These are phyloP conservation scores for Serrognathus titanus DNA, from an alignment of 2,888 invertebrate species.

Conservation along the genomic window DNA sequence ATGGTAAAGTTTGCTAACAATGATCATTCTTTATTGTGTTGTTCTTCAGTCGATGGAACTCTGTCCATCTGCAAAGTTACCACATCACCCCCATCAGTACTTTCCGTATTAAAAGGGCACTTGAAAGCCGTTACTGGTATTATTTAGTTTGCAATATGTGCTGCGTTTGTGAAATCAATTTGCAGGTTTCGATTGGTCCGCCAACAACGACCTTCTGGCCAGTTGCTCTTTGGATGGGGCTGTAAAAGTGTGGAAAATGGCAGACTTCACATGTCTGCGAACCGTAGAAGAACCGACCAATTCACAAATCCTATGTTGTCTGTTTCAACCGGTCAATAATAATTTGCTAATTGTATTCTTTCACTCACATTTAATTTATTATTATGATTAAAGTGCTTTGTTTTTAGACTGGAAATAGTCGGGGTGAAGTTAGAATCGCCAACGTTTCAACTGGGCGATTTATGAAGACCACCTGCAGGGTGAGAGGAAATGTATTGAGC, in stretches of 20 bases:
- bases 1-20: constrained; percentile 83
- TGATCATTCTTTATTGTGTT: constrained; percentile 74
- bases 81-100: constrained; percentile 67
- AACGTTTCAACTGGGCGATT: constrained; percentile 85
- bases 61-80: constrained; percentile 78
- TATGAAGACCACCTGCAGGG: constrained; percentile 58
- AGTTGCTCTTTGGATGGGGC: constrained; percentile 73
- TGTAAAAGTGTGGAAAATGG: constrained; percentile 64
- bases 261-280: constrained; percentile 60
- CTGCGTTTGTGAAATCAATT: constrained; percentile 13
- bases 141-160: neutral
- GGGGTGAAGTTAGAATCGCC: constrained; percentile 71
- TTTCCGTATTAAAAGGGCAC: constrained; percentile 72
- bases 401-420: constrained; percentile 64
- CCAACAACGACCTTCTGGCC: constrained; percentile 78
- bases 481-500: constrained; percentile 63
- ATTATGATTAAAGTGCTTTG: neutral
- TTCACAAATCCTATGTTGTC: constrained; percentile 66
- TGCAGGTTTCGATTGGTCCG: constrained; percentile 78
- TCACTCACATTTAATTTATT: neutral
- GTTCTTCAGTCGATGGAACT: constrained; percentile 74
- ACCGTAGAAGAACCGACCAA: constrained; percentile 61
- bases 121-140: constrained; percentile 69
- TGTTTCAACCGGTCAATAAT: constrained; percentile 81
- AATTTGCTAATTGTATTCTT: constrained; percentile 77